These are phyloP conservation scores for Ophioderma brevispina DNA, from an alignment of 35 echinoderm and acorn worm genomes.

Conservation along the genomic window DNA sequence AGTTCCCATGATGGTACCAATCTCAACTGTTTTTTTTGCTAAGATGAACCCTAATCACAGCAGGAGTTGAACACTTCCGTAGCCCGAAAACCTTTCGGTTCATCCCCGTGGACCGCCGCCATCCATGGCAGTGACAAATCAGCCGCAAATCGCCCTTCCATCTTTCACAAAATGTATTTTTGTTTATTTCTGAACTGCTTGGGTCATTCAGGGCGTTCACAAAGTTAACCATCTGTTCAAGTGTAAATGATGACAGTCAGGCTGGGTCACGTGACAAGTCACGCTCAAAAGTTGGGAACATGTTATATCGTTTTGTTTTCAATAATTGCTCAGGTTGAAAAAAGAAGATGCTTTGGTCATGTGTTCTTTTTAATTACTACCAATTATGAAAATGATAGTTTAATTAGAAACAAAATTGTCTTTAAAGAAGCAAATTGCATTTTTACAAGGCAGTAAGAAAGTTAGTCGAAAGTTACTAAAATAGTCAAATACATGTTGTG, in stretches of 20 bases:
- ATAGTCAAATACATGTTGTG: too few relatives aligned
- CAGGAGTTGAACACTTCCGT: background rate
- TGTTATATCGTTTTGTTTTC: too few relatives aligned
- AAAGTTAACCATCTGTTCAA: slow-evolving; percentile 2
- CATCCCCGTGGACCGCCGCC: background rate
- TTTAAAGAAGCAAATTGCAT: too few relatives aligned
- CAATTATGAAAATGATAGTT: too few relatives aligned
- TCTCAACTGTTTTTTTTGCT: background rate
- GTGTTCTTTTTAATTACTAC: too few relatives aligned
- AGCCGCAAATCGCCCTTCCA: background rate
- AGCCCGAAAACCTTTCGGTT: background rate
- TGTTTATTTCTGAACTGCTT: background rate
- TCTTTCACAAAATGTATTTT: background rate
- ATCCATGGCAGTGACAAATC: background rate
- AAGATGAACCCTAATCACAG: background rate
- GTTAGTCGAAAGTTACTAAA: too few relatives aligned
- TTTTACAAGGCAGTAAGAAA: too few relatives aligned
- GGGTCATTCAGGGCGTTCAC: too few relatives aligned
- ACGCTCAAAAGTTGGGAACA: too few relatives aligned
- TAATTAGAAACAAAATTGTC: too few relatives aligned
- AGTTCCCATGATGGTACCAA: background rate
- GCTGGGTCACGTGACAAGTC: background rate
- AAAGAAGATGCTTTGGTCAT: too few relatives aligned
- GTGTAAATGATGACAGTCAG: background rate
- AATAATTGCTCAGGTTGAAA: too few relatives aligned